phyloP scores from a whole-genome alignment of 2,113 vertebrate species.

The Turnix velox region DNA sequence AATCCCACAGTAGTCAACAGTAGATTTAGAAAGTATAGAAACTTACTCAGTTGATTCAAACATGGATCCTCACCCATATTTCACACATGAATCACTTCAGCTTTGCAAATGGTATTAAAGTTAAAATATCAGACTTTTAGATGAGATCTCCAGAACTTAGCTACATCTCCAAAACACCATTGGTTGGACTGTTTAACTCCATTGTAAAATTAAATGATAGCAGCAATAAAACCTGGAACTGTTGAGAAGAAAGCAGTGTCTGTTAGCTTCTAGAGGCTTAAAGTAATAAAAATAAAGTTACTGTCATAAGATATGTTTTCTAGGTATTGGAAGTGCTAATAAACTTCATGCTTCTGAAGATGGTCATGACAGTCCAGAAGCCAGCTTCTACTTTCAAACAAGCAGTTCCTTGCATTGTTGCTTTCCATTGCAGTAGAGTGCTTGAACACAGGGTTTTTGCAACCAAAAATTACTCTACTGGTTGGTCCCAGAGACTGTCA shows the following conservation, averaged over 20 bases:
- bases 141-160: not conserved
- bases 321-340: not conserved
- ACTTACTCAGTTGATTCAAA: not conserved
- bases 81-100: not conserved
- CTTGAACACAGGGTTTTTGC: not conserved
- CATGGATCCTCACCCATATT: not conserved
- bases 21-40: not conserved
- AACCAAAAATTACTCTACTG: not conserved
- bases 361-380: not conserved
- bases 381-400: not conserved
- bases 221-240: not conserved
- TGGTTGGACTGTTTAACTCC: not conserved
- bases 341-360: not conserved
- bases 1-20: not conserved
- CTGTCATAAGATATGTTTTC: not conserved
- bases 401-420: not conserved
- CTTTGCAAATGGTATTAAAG: not conserved
- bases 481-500: not conserved
- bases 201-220: not conserved
- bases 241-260: not conserved
- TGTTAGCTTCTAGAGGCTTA: not conserved
- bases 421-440: not conserved
- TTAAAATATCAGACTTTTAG: not conserved
- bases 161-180: not conserved
- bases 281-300: not conserved